Percentiles rank a stretch among this genome's conserved stretches.
Conservation (phyloP, 2,113 vertebrate genomes). For the Hemibagrus wyckioides region DNA sequence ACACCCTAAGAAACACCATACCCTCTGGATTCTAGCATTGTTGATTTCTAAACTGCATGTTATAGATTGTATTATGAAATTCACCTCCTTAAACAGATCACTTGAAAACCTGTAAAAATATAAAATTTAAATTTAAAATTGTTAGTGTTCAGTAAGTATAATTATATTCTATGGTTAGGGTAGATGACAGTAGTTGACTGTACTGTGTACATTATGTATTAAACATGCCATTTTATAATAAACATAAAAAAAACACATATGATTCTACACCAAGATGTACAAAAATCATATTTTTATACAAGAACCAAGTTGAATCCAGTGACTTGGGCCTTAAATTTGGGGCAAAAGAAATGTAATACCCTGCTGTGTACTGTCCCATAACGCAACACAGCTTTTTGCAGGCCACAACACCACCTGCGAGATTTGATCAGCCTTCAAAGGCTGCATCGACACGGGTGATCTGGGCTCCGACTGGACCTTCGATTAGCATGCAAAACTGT, state of each 20-base stretch:
- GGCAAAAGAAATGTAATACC: neutral
- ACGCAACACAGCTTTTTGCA: neutral
- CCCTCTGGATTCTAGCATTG: neutral
- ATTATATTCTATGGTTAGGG: neutral
- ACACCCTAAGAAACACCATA: neutral
- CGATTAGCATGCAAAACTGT: conserved; percentile 23
- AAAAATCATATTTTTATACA: neutral
- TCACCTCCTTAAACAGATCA: neutral
- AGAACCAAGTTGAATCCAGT: neutral
- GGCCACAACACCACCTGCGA: conserved; percentile 9
- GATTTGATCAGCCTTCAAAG: conserved; percentile 22
- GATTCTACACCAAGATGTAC: neutral
- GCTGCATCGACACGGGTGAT: conserved; percentile 8
- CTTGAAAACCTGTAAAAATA: neutral
- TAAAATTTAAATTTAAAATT: neutral
- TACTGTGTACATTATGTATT: neutral
- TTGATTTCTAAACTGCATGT: neutral
- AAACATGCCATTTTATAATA: neutral
- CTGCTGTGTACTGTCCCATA: neutral
- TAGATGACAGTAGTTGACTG: neutral
- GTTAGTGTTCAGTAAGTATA: neutral
- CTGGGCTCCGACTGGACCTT: conserved; percentile 9
- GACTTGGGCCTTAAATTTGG: neutral
- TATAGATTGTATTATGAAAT: neutral
- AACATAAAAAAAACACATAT: neutral